Base-by-base conservation (phyloP, 2,888 invertebrate species). In the Malthinus flaveolus region DNA sequence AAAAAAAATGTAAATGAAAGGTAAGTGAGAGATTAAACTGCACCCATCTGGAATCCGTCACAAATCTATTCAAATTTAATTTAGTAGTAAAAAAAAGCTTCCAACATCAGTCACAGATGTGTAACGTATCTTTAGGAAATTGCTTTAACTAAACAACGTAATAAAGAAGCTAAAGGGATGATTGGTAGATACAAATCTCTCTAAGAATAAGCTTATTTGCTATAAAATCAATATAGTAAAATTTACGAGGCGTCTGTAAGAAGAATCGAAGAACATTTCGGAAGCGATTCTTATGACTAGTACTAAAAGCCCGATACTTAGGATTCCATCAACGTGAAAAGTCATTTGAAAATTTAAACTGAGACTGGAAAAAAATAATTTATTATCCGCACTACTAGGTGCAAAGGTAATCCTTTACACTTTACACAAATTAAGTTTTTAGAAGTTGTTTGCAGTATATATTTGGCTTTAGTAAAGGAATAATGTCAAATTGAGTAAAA, bases 191-290 rank as follows among this genome's bases (percentile, higher is more conserved):
- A 62, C 64, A 67, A 65, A 70, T 68, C 71, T 63, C 57, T 71
- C 66, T 57, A 65, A 68, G 68, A 67, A 68, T 71, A 68, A 68
- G 67, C 72, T 73, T 73, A 73, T 75, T 75, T 74, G 73, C 73
- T 73, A 73, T 75, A 73, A 75, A 75, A 73, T 75, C 74, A 70
- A 74, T 72, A 73, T 71, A 70, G 73, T 73, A 73, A 75, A 76
- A 71, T 75, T 75, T 75, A 75, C 74, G 72, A 70, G 66, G 70
- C 71, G 71, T 71, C 68, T 49, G 65, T 55, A 62, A 55, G 59
- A 65, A 66, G 68, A 69, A 69, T 68, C 66, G 63, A 67, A 62
- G 62, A 64, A 63, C 68, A 65, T 70, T 70, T 70, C 66, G 60
- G 66, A 66, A 64, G 68, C 66, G 66, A 67, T 70, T 71, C 71